A percentile compares a stretch with the other conserved stretches of the same genome.
phyloP scores from a whole-genome alignment of 2,113 vertebrate genomes.

The Cephalopterus ornatus region DNA sequence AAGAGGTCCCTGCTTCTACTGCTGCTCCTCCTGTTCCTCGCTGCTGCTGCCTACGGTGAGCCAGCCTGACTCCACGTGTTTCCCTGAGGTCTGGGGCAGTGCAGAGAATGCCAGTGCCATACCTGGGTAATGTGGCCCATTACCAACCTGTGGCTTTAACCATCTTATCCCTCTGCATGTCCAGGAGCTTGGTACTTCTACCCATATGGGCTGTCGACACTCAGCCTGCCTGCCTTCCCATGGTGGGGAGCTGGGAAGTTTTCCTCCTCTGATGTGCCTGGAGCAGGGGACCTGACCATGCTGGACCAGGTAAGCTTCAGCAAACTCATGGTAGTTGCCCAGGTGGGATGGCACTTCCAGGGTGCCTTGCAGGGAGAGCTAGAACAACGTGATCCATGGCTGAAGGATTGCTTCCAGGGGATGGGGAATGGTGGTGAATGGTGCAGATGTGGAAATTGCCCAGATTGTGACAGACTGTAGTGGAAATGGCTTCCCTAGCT shows the following conservation, averaged over 20 bases:
- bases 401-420: not conserved
- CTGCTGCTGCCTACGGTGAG: constrained; percentile 68
- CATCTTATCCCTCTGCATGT: rapidly evolving
- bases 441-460: no score
- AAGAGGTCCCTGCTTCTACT: constrained; percentile 69
- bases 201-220: constrained; percentile 49
- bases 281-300: not conserved
- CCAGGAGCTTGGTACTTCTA: constrained; percentile 78
- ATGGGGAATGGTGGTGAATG: not conserved
- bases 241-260: constrained; percentile 66
- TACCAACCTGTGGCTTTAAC: not conserved
- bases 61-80: not conserved
- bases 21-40: constrained; percentile 67
- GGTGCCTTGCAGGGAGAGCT: not conserved
- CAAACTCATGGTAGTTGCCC: rapidly evolving
- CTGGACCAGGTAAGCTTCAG: constrained; percentile 62
- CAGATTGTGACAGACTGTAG: not conserved
- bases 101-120: not conserved
- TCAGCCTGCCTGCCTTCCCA: constrained; percentile 41
- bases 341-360: no score
- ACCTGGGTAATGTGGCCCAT: not conserved
- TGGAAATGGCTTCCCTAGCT: not conserved
- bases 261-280: not conserved
- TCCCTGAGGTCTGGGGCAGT: not conserved
- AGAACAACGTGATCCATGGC: rapidly evolving